Conservation (phyloP, 2,113 vertebrate species). For the Nannospalax galili region DNA sequence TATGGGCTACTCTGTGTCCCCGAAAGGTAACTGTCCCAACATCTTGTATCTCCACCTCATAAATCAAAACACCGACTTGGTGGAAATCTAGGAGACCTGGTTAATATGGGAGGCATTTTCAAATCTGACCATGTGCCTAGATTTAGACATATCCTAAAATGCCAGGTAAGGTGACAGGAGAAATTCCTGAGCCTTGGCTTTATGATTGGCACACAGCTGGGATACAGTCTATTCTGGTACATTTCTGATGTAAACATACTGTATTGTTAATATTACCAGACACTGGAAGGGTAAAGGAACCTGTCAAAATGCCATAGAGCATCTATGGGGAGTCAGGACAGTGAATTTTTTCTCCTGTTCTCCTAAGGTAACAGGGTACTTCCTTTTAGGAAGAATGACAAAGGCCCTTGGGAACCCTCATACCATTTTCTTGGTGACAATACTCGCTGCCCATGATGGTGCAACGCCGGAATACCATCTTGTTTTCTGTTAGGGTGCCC, state of each 20-base stretch:
- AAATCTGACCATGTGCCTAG: background rate
- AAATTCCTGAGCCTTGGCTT: background rate
- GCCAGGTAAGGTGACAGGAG: background rate
- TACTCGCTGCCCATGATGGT: slow-evolving; percentile 88
- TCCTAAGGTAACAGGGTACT: background rate
- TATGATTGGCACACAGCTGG: background rate
- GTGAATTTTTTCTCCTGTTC: background rate
- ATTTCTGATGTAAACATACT: background rate
- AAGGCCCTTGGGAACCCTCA: background rate
- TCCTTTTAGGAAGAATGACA: background rate
- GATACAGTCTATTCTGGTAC: background rate
- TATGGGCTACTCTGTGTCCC: background rate
- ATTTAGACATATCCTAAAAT: background rate
- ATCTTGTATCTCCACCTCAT: background rate
- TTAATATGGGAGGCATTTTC: background rate
- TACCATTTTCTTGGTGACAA: slow-evolving; percentile 90
- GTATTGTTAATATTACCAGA: background rate
- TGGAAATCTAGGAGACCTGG: background rate
- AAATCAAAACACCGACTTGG: background rate
- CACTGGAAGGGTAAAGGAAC: background rate
- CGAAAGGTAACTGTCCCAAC: background rate
- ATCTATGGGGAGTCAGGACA: background rate
- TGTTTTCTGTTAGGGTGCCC: slow-evolving; percentile 90
- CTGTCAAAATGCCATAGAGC: background rate
- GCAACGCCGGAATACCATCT: slow-evolving; percentile 91